Evolutionary conservation across 2,888 invertebrate genomes (phyloP).

Genomic region (Empis stercorea): DNA sequence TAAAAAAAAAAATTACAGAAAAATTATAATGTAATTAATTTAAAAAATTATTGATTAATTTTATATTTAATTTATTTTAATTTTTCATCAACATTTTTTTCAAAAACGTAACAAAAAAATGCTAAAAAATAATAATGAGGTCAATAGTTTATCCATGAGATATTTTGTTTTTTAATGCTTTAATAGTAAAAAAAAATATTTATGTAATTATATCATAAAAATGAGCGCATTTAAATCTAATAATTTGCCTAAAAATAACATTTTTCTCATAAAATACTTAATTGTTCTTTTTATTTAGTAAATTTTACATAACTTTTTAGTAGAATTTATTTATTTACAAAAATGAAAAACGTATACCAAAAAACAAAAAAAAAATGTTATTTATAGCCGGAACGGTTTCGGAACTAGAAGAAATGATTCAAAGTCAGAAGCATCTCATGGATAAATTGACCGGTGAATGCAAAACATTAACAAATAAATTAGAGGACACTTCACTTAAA

Average conservation of each 20-base stretch:
- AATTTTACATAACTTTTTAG: conserved; percentile 3
- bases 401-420: conserved; percentile 80
- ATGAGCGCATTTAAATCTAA: background rate
- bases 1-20: too few species aligned
- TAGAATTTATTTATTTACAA: conserved; percentile 1
- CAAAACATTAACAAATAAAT: conserved; percentile 76
- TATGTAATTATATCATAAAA: background rate
- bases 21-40: too few species aligned
- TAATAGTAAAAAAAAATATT: conserved; percentile 11
- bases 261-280: conserved; percentile 3
- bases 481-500: conserved; percentile 76
- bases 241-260: background rate
- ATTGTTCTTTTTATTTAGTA: background rate
- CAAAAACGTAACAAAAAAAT: conserved; percentile 1
- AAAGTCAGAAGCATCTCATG: conserved; percentile 85
- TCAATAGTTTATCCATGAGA: conserved; percentile 62
- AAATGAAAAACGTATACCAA: too few species aligned
- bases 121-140: conserved; percentile 14
- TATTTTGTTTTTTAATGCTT: conserved; percentile 22
- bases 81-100: conserved; percentile 7
- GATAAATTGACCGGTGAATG: conserved; percentile 83
- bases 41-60: too few species aligned
- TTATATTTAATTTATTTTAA: conserved; percentile 2
- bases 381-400: conserved; percentile 76
- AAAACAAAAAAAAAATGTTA: conserved; percentile 4